These are phyloP conservation scores for Thereva nobilitata DNA, from an alignment of 2,888 invertebrate species.

Conservation along the genomic window DNA sequence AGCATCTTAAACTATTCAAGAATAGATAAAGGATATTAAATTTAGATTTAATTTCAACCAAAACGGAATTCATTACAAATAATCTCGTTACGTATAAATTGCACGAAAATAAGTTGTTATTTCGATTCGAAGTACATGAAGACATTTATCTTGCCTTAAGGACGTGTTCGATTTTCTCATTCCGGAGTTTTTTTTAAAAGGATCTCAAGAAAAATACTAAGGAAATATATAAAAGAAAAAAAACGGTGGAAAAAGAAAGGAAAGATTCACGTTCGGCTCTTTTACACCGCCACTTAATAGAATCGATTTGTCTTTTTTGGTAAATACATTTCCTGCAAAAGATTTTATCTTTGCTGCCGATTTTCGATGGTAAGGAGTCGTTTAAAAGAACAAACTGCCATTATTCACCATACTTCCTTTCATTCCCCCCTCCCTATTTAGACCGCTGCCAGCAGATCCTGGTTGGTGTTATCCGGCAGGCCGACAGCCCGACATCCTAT, in stretches of 20 bases:
- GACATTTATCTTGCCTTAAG: no score
- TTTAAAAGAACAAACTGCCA: conserved; percentile 41
- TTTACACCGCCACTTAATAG: conserved; percentile 41
- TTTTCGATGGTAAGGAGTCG: conserved; percentile 37
- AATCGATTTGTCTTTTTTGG: conserved; percentile 41
- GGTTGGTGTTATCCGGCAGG: background rate
- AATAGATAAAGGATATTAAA: no score
- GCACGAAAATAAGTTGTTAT: no score
- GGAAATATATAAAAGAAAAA: no score
- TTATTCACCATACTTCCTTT: conserved; percentile 17
- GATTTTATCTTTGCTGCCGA: conserved; percentile 35
- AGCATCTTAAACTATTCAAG: conserved; percentile 3
- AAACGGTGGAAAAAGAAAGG: no score
- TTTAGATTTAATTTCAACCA: no score
- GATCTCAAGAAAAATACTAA: no score
- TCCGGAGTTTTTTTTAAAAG: no score
- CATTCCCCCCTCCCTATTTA: background rate
- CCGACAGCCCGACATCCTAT: conserved; percentile 16
- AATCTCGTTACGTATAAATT: no score
- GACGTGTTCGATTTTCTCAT: no score
- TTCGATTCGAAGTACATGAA: no score
- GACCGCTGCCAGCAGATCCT: background rate
- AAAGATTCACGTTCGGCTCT: conserved; percentile 27
- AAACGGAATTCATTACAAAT: no score
- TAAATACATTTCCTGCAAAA: conserved; percentile 37